These are phyloP conservation scores for Candidula unifasciata DNA, from an alignment of 2,888 invertebrate genomes.

Conservation along the genomic window DNA sequence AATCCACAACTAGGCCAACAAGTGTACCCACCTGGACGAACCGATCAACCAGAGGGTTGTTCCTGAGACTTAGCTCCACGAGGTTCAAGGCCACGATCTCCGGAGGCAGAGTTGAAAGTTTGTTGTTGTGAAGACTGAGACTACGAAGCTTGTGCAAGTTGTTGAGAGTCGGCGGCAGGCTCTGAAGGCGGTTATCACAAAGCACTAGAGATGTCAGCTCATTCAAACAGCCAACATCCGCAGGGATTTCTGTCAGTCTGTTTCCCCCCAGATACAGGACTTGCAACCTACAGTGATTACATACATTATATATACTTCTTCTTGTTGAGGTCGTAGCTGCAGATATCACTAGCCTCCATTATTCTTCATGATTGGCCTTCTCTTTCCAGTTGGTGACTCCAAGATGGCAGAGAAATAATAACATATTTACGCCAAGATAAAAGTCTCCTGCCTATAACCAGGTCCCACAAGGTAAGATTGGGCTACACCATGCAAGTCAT, in stretches of 20 bases:
- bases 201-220: slow-evolving; percentile 90
- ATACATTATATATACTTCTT: no score
- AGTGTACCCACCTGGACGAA: slow-evolving; percentile 86
- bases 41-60: slow-evolving; percentile 93
- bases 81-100: slow-evolving; percentile 94
- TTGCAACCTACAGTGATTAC: slow-evolving; percentile 84
- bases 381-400: no score
- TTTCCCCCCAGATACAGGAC: slow-evolving; percentile 96
- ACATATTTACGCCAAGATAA: no score
- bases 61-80: slow-evolving; percentile 95
- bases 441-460: no score
- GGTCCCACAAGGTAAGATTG: no score
- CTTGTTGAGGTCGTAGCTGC: no score
- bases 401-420: no score
- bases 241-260: slow-evolving; percentile 82
- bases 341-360: no score
- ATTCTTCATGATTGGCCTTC: no score
- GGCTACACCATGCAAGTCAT: no score
- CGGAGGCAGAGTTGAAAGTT: slow-evolving; percentile 86
- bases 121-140: slow-evolving; percentile 93
- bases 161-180: slow-evolving; percentile 93
- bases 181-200: slow-evolving; percentile 93
- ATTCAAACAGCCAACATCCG: slow-evolving; percentile 87
- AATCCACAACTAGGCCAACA: neutral
- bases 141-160: slow-evolving; percentile 91